phyloP scores from a whole-genome alignment of 2,888 invertebrate species.

The Meloe dianella region DNA sequence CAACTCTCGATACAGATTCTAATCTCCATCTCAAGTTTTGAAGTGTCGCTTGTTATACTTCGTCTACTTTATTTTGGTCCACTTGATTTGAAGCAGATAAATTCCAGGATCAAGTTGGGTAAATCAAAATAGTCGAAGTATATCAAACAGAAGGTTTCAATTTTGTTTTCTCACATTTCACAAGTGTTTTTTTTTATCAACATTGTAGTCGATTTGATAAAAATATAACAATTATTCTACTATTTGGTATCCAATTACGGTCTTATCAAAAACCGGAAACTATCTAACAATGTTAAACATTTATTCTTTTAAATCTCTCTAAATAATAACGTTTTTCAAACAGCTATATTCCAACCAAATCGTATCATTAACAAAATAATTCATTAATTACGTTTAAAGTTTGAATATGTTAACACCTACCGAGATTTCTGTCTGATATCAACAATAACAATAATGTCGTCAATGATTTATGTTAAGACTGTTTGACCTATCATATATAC shows the following conservation, averaged over 20 bases:
- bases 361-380: slow-evolving; percentile 18
- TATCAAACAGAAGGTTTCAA: no score
- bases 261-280: background rate
- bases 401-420: slow-evolving; percentile 30
- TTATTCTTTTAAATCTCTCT: background rate
- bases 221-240: no score
- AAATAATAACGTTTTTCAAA: background rate
- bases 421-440: slow-evolving; percentile 10
- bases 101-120: no score
- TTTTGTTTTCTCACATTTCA: background rate
- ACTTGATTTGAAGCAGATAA: no score
- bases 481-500: slow-evolving; percentile 23
- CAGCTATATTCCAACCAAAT: background rate
- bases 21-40: no score
- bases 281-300: background rate
- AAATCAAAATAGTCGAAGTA: background rate
- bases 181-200: no score
- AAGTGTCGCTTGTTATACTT: no score
- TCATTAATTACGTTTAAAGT: slow-evolving; percentile 29
- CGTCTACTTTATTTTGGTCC: no score
- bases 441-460: slow-evolving; percentile 19
- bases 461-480: slow-evolving; percentile 27
- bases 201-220: no score
- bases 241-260: background rate
- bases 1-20: no score